Base-by-base conservation (phyloP, 2,113 vertebrate species). In the Galemys pyrenaicus region DNA sequence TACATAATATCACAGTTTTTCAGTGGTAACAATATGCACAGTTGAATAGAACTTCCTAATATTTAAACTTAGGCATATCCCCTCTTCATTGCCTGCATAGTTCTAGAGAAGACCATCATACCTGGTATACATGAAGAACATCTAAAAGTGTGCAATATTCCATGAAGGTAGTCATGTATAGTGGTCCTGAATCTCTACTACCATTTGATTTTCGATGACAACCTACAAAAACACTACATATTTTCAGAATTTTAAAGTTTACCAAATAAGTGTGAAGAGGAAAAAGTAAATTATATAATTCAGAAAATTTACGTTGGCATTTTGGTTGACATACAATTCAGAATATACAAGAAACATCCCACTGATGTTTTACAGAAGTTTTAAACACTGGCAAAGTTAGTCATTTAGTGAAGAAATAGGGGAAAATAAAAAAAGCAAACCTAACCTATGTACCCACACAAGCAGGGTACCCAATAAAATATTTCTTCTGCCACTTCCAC, bases 181-280 rank as follows among this genome's bases (percentile, higher is more conserved):
- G 41, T n/a, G 2, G 51, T 9, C 70, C 44, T 92, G 15, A 44
- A 80, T 19, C 60, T 60, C 56, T 49, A 30, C 65, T 87, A 71
- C 20, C 46, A 87, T 87, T 60, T 87, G 62, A 86, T 93, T 93
- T 60, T 84, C 32, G 70, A 67, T 11, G 44, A 79, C 49, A 65
- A 91, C 73, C 79, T 91, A 68, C 91, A 32, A 77, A 92, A 94
- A 68, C 9, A 6, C 37, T 60, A 70, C 7, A 12, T 70, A 80
- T 85, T 96, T 94, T 90, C 92, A 94, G 94, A 94, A 91, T 44
- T 17, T 19, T 49, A 93, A 77, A 80, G 49, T 35, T 56, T 56
- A 22, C 19, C 80, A 92, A 82, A 70, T 78, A 9, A 13, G 4
- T 73, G 51, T 64, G 24, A 91, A 58, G 17, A 92, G 87, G 44